Percentiles rank a stretch among this genome's conserved stretches.
Evolutionary conservation across 2,797 vertebrate genomes (phyloP).

Genomic region (Cephalopachus bancanus): DNA sequence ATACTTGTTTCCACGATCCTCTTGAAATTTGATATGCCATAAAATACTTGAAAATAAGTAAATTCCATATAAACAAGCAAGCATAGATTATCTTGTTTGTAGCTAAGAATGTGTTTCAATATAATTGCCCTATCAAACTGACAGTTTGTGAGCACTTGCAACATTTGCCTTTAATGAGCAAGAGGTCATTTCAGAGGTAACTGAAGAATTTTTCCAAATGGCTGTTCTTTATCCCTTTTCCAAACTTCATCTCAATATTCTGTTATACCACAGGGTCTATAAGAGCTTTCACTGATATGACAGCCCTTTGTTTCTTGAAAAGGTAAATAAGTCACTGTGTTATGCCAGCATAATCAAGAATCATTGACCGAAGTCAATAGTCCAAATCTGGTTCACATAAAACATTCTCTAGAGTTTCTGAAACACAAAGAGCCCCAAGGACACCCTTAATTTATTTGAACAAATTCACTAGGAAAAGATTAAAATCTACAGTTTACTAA

Average conservation of each 20-base stretch:
- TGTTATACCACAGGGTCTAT: background rate
- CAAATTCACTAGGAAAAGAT: background rate
- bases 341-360: background rate
- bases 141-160: background rate
- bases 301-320: background rate
- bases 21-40: background rate
- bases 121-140: background rate
- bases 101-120: background rate
- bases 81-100: background rate
- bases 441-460: background rate
- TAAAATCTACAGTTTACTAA: background rate
- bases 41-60: constrained; percentile 8
- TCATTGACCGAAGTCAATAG: background rate
- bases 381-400: background rate
- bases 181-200: background rate
- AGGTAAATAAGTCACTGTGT: background rate
- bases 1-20: background rate
- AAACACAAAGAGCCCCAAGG: background rate
- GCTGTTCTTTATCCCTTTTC: background rate
- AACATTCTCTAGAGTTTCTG: background rate
- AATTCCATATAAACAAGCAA: background rate
- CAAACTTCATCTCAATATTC: background rate
- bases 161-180: background rate
- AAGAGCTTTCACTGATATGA: background rate
- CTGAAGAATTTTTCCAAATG: background rate